Percentiles rank a stretch among this genome's conserved stretches.
phyloP scores from a whole-genome alignment of 2,888 invertebrate genomes.

The Apoderus coryli region DNA sequence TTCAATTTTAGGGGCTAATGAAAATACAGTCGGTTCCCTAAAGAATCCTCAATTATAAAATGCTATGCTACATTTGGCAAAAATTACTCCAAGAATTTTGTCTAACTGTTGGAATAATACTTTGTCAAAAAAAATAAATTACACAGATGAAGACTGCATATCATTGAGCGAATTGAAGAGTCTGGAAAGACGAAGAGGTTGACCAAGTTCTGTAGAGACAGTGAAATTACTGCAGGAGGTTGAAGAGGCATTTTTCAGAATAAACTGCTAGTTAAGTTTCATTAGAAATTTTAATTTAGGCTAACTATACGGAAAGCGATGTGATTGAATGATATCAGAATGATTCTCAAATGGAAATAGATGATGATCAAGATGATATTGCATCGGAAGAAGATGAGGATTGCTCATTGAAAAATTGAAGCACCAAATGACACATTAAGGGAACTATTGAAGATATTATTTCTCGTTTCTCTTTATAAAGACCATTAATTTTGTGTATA shows the following conservation, averaged over 20 bases:
- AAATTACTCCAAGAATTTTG: conserved; percentile 1
- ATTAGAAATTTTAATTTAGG: background rate
- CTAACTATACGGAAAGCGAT: background rate
- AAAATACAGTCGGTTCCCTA: background rate
- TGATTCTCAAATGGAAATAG: background rate
- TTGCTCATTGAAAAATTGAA: background rate
- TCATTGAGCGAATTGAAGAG: background rate
- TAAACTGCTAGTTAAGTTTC: background rate
- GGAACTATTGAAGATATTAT: no score
- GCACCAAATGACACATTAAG: no score
- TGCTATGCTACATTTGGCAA: conserved; percentile 1
- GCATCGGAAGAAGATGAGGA: conserved; percentile 1
- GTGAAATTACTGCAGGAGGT: conserved; percentile 1
- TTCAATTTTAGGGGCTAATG: background rate
- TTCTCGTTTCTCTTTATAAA: no score
- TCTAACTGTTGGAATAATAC: conserved; percentile 2
- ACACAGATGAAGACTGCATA: background rate
- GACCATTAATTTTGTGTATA: no score
- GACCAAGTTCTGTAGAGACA: no score
- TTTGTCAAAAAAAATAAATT: background rate
- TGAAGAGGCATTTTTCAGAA: background rate
- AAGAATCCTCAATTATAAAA: background rate
- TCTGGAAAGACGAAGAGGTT: background rate
- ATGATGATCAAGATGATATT: conserved; percentile 1
- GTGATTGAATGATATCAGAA: background rate